These are phyloP conservation scores for Nipponacmea schrenckii DNA, from an alignment of 2,888 invertebrate species.

Conservation along the genomic window DNA sequence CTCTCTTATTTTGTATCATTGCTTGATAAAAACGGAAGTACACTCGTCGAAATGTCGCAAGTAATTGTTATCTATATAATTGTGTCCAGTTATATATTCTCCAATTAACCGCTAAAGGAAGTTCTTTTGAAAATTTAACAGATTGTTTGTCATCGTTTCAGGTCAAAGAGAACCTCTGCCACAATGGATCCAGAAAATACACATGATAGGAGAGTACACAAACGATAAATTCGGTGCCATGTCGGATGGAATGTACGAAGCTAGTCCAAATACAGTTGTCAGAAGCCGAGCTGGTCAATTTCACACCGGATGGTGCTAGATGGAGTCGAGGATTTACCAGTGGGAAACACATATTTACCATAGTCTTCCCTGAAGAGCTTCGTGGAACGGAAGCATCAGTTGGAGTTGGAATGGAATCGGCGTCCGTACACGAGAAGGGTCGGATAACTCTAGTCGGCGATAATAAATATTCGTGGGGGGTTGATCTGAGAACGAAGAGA, in stretches of 20 bases:
- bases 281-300: constrained; percentile 20
- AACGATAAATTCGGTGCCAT: constrained; percentile 35
- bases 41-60: too few relatives aligned
- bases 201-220: constrained; percentile 24
- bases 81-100: too few relatives aligned
- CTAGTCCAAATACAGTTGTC: constrained; percentile 40
- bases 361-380: constrained; percentile 44
- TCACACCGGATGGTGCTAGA: constrained; percentile 41
- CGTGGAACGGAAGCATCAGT: constrained; percentile 40
- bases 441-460: constrained; percentile 33
- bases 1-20: too few relatives aligned
- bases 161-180: constrained; percentile 18
- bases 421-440: constrained; percentile 34
- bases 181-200: constrained; percentile 37
- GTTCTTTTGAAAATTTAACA: too few relatives aligned
- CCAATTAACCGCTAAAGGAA: too few relatives aligned
- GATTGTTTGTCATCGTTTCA: neutral
- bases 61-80: too few relatives aligned
- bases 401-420: constrained; percentile 40
- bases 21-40: too few relatives aligned
- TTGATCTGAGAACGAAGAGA: constrained; percentile 39
- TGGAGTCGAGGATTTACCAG: constrained; percentile 50
- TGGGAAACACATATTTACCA: constrained; percentile 50
- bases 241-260: constrained; percentile 39
- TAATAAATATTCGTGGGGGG: constrained; percentile 40